phyloP scores from a whole-genome alignment of 2,797 vertebrate species.

The Neopelma chrysocephalum region DNA sequence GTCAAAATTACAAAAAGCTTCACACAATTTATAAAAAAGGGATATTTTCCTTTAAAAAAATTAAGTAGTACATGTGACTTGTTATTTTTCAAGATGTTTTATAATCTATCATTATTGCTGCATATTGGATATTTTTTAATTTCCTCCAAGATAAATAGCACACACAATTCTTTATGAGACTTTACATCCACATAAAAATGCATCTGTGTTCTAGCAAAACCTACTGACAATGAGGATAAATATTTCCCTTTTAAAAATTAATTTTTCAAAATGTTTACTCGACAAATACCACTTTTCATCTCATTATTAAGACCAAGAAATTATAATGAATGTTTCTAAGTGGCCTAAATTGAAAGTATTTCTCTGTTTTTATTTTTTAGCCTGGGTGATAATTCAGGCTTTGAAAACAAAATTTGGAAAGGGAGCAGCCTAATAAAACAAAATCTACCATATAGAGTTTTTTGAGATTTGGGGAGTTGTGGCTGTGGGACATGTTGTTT shows the following conservation, averaged over 20 bases:
- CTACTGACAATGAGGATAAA: neutral
- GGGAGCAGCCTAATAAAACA: neutral
- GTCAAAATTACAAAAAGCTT: neutral
- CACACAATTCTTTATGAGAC: neutral
- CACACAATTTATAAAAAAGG: neutral
- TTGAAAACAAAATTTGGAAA: neutral
- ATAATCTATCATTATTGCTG: neutral
- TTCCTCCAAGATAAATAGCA: neutral
- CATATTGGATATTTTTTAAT: neutral
- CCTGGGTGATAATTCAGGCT: neutral
- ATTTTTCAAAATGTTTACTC: neutral
- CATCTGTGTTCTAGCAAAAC: neutral
- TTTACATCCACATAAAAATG: neutral
- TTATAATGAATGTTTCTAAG: neutral
- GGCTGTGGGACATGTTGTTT: neutral
- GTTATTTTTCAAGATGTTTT: neutral
- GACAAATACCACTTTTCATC: neutral
- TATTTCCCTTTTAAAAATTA: neutral
- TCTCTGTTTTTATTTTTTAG: neutral
- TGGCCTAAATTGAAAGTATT: neutral
- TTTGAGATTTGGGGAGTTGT: neutral
- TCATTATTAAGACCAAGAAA: neutral
- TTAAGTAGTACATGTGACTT: accelerated
- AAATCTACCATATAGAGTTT: neutral
- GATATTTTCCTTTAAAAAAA: neutral